Evolutionary conservation across 2,888 invertebrate species (phyloP), one percentile per base, ranked within the genome.

Genomic region (Alentia gelatinosa): DNA sequence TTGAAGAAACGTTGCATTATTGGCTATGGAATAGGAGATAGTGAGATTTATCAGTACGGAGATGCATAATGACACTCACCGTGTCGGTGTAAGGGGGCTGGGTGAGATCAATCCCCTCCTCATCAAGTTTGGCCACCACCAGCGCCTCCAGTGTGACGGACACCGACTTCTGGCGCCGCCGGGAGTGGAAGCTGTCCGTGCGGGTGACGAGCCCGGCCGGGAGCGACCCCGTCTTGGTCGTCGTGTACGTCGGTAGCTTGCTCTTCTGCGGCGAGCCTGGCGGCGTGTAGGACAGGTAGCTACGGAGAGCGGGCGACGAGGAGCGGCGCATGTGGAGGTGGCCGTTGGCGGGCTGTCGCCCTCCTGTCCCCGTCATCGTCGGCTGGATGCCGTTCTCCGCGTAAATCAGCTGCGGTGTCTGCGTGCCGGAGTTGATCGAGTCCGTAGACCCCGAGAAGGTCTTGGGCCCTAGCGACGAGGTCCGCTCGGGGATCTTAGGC

Each of bases 61-160:
- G n/a, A n/a, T n/a, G n/a, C n/a, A n/a, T n/a, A n/a, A n/a, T n/a
- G n/a, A 23, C 23, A 93, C 93, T 93, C 91, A 96, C 95, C 92
- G 94, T 92, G 89, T 94, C 94, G 74, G 95, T 94, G 92, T 96
- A 96, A 23, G 96, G 96, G 91, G 95, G 94, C 84, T 94, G 92
- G 33, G 95, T 94, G 15, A 96, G 93, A 91, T 96, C 95, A 89
- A 96, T 96, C 56, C 93, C 94, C 91, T 96, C 96, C n/a, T 94
- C 93, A 5, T 94, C 94, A 89, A 96, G 93, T 92, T 96, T 96
- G 39, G 94, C 94, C 63, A 94, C 94, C 39, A 96, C 93, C 56
- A 94, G 92, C 15, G 94, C 94, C 89, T 95, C 94, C 84, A 95
- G 93, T 39, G 95, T 94, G 7, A 40, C 86, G 23, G 90, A 90